Conservation (phyloP, 2,797 vertebrate species). For the Nannoperca australis region DNA sequence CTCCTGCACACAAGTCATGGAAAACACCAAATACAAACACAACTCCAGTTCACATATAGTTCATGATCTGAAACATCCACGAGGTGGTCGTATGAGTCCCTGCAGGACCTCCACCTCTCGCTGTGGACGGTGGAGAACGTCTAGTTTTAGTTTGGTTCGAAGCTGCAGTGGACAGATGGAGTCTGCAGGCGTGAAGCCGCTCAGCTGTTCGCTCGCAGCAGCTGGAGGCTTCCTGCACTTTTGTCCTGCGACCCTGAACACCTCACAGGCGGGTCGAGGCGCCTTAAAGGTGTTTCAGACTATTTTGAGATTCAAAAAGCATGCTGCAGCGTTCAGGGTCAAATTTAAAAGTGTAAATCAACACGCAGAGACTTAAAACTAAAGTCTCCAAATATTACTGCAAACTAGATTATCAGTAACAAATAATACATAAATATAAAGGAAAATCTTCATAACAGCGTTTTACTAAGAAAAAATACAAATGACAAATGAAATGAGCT, state of each 20-base stretch:
- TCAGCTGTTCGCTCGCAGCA: slow-evolving; percentile 46
- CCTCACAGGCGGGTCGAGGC: slow-evolving; percentile 7
- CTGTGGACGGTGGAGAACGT: slow-evolving; percentile 1
- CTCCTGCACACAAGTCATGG: too few relatives aligned
- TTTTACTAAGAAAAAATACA: not conserved
- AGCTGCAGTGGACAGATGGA: slow-evolving; percentile 33
- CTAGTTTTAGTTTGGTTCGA: slow-evolving; percentile 28
- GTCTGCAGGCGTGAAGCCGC: slow-evolving; percentile 20
- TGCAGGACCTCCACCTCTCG: not conserved
- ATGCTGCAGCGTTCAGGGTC: too few relatives aligned
- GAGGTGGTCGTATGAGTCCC: too few relatives aligned
- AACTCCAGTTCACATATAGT: too few relatives aligned
- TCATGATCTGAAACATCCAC: too few relatives aligned
- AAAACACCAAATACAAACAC: too few relatives aligned
- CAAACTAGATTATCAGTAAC: too few relatives aligned
- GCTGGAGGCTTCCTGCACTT: slow-evolving; percentile 37
- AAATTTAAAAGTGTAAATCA: too few relatives aligned
- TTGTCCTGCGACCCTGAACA: slow-evolving; percentile 23
- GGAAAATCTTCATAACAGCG: not conserved
- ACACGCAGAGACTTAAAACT: too few relatives aligned
- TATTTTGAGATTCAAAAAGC: not conserved
- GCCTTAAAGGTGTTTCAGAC: not conserved
- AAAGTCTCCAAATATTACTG: too few relatives aligned
- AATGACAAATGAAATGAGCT: not conserved
- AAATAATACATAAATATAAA: too few relatives aligned